These are phyloP conservation scores for Macropis europaea DNA, from an alignment of 2,888 invertebrate genomes.

Conservation along the genomic window DNA sequence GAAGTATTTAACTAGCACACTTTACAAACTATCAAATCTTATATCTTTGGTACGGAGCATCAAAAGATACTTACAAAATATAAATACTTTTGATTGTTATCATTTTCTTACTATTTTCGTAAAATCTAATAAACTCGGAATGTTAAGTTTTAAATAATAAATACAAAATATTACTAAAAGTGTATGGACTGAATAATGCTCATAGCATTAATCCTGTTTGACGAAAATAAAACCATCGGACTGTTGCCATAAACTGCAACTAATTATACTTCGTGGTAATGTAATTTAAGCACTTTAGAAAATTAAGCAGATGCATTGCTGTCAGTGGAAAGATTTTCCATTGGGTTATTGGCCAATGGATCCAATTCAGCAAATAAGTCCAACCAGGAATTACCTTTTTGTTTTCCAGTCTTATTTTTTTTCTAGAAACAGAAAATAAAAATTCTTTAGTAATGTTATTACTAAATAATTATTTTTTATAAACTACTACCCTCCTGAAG, in stretches of 20 bases:
- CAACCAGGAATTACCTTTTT: constrained; percentile 87
- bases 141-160: constrained; percentile 48
- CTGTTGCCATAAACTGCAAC: constrained; percentile 44
- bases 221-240: constrained; percentile 45
- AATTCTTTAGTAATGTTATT: constrained; percentile 14
- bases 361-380: constrained; percentile 96
- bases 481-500: background rate
- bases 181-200: constrained; percentile 27
- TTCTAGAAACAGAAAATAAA: constrained; percentile 55
- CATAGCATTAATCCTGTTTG: constrained; percentile 21
- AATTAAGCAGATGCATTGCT: constrained; percentile 75
- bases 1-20: constrained; percentile 53
- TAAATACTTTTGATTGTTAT: constrained; percentile 48
- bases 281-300: constrained; percentile 23
- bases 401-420: constrained; percentile 70
- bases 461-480: constrained; percentile 16
- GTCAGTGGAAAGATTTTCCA: constrained; percentile 72
- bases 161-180: constrained; percentile 42
- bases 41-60: constrained; percentile 57
- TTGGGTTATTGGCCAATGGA: constrained; percentile 92
- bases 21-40: constrained; percentile 50
- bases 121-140: constrained; percentile 43
- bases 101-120: constrained; percentile 13
- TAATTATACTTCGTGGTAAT: constrained; percentile 27
- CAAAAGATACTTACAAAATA: constrained; percentile 46